Evolutionary conservation across 1,140 invertebrate genomes (phyloP).

Genomic region (Zaprionus vittiger): DNA sequence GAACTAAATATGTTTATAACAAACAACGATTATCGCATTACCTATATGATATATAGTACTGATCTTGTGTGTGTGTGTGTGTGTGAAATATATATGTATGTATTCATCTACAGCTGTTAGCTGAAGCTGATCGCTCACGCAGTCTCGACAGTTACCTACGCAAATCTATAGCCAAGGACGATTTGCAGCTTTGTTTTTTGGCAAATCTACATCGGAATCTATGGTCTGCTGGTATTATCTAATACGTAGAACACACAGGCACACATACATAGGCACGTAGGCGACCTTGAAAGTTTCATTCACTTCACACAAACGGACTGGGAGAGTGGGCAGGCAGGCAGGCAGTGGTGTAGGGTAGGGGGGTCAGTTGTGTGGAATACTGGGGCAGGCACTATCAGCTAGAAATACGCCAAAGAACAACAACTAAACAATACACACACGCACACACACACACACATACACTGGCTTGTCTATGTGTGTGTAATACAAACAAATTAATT

Average conservation of each 20-base stretch:
- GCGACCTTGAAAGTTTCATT: conserved; percentile 82
- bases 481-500: conserved; percentile 57
- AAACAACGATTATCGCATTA: too few species aligned
- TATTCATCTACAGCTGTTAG: not conserved
- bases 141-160: conserved; percentile 10
- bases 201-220: conserved; percentile 4
- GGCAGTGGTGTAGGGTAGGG: not conserved
- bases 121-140: not conserved
- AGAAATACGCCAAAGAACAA: conserved; percentile 71
- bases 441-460: conserved; percentile 27
- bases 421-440: conserved; percentile 52
- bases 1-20: not conserved
- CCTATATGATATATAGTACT: not conserved
- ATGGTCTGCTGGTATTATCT: not conserved
- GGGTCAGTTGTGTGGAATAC: conserved; percentile 15
- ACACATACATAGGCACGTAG: conserved; percentile 23
- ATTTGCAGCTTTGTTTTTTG: not conserved
- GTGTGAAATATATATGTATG: not conserved
- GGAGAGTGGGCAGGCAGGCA: not conserved
- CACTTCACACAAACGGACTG: conserved; percentile 65
- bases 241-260: conserved; percentile 18
- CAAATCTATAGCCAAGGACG: conserved; percentile 29
- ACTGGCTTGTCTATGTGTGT: conserved; percentile 6
- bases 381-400: conserved; percentile 67
- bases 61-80: not conserved